Conservation (phyloP, 2,888 invertebrate species). For the Craniophora ligustri region DNA sequence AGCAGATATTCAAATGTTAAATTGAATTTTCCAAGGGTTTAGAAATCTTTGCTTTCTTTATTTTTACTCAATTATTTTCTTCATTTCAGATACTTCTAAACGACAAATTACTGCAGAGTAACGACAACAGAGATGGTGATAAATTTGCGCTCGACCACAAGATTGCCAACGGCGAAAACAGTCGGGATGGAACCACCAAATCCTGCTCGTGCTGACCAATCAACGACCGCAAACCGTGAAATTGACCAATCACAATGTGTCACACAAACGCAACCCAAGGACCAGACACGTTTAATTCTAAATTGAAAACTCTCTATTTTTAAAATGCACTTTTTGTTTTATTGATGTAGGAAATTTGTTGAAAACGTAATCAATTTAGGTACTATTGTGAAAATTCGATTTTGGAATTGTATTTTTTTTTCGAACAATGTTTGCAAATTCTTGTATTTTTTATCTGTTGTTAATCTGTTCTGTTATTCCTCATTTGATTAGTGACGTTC, state of each 20-base stretch:
- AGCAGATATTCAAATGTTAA: too few species aligned
- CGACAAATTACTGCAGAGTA: conserved; percentile 92
- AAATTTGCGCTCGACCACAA: conserved; percentile 90
- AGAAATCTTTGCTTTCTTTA: too few species aligned
- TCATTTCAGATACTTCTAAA: conserved; percentile 92
- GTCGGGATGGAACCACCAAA: conserved; percentile 79
- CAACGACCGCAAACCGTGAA: conserved; percentile 49
- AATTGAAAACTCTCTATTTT: conserved; percentile 48
- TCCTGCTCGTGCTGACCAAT: conserved; percentile 90
- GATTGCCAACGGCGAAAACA: conserved; percentile 84
- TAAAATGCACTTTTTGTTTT: conserved; percentile 36
- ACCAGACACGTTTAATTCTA: conserved; percentile 51
- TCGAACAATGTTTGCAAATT: neutral
- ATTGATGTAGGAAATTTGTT: conserved; percentile 9
- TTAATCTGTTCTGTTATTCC: conserved; percentile 4
- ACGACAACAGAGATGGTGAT: conserved; percentile 91
- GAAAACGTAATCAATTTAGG: conserved; percentile 1
- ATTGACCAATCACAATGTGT: conserved; percentile 57
- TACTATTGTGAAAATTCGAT: conserved; percentile 22
- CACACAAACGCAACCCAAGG: conserved; percentile 38
- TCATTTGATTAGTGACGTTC: conserved; percentile 7
- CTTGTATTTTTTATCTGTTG: neutral
- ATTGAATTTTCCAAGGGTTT: too few species aligned
- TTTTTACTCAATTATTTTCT: too few species aligned
- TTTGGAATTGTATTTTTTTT: conserved; percentile 6